A percentile compares a stretch with the other conserved stretches of the same genome.
phyloP scores from a whole-genome alignment of 1,140 invertebrate species.

The Physella acuta region DNA sequence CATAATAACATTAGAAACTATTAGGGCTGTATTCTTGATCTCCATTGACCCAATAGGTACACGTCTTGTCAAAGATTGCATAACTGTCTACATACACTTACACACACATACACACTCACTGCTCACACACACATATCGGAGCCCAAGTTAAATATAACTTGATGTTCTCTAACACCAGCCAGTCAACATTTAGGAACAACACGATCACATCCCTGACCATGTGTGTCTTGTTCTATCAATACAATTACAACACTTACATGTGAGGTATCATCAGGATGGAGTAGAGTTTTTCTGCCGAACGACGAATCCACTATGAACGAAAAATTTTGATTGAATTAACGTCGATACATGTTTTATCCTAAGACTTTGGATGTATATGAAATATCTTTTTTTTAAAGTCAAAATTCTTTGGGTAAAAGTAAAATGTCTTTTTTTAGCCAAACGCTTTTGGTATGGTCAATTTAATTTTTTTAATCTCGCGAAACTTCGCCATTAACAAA shows the following conservation, averaged over 20 bases:
- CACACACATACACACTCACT: neutral
- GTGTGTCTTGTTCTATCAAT: neutral
- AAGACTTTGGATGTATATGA: no score
- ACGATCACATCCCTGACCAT: neutral
- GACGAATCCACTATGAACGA: neutral
- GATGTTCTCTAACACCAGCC: neutral
- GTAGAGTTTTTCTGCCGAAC: constrained; percentile 1
- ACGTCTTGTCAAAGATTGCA: neutral
- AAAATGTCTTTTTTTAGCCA: no score
- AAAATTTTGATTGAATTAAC: no score
- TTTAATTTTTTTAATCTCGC: no score
- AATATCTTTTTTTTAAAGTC: no score
- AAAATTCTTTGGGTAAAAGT: no score
- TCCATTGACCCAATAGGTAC: no score
- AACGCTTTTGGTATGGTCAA: no score
- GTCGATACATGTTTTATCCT: no score
- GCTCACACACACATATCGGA: neutral
- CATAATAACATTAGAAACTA: no score
- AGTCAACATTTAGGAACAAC: neutral
- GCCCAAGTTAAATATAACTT: neutral
- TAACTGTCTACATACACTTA: neutral
- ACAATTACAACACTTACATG: constrained; percentile 8
- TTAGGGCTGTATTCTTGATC: no score
- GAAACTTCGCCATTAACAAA: no score
- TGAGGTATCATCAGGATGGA: neutral